Base-by-base conservation (phyloP, 1,140 invertebrate species). In the Drosophila malerkotliana region DNA sequence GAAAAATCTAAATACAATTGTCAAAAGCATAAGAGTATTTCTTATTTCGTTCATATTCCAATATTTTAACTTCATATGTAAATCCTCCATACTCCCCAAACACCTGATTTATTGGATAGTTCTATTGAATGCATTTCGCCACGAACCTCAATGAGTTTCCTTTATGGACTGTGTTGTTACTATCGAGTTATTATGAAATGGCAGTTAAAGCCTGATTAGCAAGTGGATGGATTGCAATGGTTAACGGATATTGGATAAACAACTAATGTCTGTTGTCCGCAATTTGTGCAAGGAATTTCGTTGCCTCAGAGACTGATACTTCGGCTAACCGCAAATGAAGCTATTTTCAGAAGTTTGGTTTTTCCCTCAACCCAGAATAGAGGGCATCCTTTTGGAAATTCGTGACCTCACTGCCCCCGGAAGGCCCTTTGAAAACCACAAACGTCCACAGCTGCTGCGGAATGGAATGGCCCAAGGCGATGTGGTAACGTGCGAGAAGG, bases 401-500 rank as follows among this genome's bases (percentile, higher is more conserved):
- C 26, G 14, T 26, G 49, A 7, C 7, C 30, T 44, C 64, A 9
- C 15, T 21, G 10, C 9, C 26, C 12, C 28, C 48, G 18, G 0
- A 56, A 51, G 44, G 26, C 76, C 41, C 32, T 56, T 67, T 51
- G 32, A 47, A 45, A 55, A 51, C 73, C 74, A 51, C 68, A 88
- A 68, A 51, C 73, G 71, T 66, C 62, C 59, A 69, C 82, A 88
- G 78, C 78, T 82, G 75, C 54, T 81, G 45, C 49, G 62, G 53
- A 67, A 56, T 59, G 66, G 53, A 72, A 56, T 56, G 68, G 77
- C 77, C 73, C 52, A 58, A 60, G 78, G 82, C 78, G 30, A 54
- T 32, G 68, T 66, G 61, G 72, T 61, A 74, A 62, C 80, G 80
- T 81, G 77, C 56, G 60, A 34, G 44, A 44, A 47, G 51, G 15